phyloP scores from a whole-genome alignment of 2,888 invertebrate genomes.

The Apamea monoglypha region DNA sequence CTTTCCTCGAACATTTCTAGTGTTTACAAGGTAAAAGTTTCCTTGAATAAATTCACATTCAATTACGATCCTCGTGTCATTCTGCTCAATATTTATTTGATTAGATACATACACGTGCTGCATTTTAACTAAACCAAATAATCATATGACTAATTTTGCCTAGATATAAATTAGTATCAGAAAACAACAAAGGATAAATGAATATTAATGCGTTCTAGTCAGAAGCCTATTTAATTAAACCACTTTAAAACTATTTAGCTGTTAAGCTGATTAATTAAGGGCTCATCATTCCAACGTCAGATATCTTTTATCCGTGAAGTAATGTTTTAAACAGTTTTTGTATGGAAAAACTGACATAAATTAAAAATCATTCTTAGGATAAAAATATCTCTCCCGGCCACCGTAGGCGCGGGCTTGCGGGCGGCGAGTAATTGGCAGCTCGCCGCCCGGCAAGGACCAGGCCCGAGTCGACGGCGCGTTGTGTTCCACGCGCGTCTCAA shows the following conservation, averaged over 20 bases:
- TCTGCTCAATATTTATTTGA: slow-evolving; percentile 44
- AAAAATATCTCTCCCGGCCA: no score
- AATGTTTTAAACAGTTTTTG: background rate
- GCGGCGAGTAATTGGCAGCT: no score
- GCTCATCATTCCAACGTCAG: background rate
- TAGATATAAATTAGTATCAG: background rate
- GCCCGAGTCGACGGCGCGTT: no score
- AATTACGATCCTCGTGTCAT: slow-evolving; percentile 27
- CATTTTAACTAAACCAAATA: no score
- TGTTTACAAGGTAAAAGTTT: slow-evolving; percentile 38
- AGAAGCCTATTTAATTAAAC: background rate
- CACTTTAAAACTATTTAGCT: background rate
- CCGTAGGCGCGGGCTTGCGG: no score
- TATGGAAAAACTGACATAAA: background rate
- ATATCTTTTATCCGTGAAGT: no score
- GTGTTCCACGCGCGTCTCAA: no score
- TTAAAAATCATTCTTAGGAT: background rate
- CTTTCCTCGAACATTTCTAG: slow-evolving; percentile 58
- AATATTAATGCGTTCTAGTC: background rate
- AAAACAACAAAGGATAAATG: background rate
- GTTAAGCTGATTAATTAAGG: no score
- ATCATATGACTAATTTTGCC: no score
- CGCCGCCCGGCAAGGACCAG: no score
- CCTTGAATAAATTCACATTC: slow-evolving; percentile 30
- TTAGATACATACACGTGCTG: slow-evolving; percentile 39